These are phyloP conservation scores for Gymnoscopelus braueri DNA, from an alignment of 2,797 vertebrate genomes.

Conservation along the genomic window DNA sequence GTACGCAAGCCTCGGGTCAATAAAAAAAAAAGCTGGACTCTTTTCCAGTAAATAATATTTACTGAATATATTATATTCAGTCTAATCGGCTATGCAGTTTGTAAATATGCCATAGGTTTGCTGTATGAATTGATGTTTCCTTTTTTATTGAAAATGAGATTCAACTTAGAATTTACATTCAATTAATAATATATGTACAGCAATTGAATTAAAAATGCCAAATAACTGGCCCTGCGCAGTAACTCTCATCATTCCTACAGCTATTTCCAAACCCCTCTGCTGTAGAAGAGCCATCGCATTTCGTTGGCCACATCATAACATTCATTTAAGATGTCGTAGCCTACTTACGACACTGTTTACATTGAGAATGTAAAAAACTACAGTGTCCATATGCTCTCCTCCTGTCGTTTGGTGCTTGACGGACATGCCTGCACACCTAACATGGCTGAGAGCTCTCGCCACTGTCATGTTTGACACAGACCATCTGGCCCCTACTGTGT, in stretches of 20 bases:
- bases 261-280: neutral
- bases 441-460: constrained; percentile 30
- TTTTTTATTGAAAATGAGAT: constrained; percentile 12
- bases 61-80: constrained; percentile 3
- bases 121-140: constrained; percentile 19
- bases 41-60: constrained; percentile 53
- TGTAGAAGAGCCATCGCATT: constrained; percentile 22
- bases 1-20: constrained; percentile 41
- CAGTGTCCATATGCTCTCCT: constrained; percentile 42
- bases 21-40: constrained; percentile 58
- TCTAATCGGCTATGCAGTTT: constrained; percentile 34
- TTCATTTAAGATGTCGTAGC: constrained; percentile 41
- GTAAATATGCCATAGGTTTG: constrained; percentile 15
- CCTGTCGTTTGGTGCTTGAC: constrained; percentile 11
- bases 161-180: constrained; percentile 7
- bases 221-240: too few species aligned
- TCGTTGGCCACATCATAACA: constrained; percentile 31
- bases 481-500: constrained; percentile 31
- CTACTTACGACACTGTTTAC: constrained; percentile 38
- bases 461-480: constrained; percentile 41
- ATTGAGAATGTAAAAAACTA: constrained; percentile 31
- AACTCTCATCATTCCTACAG: constrained; percentile 11
- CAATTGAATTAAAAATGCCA: too few species aligned
- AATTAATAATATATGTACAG: neutral
- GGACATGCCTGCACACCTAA: constrained; percentile 49